Percentiles rank a stretch among this genome's conserved stretches.
phyloP scores from a whole-genome alignment of 2,113 vertebrate species.

The Nyctibius bracteatus region DNA sequence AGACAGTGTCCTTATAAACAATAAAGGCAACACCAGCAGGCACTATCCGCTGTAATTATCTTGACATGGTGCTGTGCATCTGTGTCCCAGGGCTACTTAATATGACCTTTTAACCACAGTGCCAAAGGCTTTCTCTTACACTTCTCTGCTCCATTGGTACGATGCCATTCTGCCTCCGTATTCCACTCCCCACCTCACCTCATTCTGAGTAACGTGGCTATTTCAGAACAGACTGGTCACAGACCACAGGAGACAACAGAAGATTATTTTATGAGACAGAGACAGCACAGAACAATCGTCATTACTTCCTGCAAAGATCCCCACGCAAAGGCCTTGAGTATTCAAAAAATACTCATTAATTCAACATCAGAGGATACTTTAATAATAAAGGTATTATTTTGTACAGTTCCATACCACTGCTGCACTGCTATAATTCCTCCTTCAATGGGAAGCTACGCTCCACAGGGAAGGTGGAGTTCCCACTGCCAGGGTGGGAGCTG shows the following conservation, averaged over 20 bases:
- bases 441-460: rapidly evolving
- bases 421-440: not conserved
- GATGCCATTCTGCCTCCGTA: not conserved
- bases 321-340: not conserved
- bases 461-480: not conserved
- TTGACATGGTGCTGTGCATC: not conserved
- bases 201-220: rapidly evolving
- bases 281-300: not conserved
- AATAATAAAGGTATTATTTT: not conserved
- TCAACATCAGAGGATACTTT: not conserved
- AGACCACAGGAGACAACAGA: not conserved
- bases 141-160: not conserved
- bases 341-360: not conserved
- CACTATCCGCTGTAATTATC: not conserved
- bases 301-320: not conserved
- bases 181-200: not conserved
- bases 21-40: not conserved
- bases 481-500: rapidly evolving
- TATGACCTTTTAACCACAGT: not conserved
- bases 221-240: not conserved
- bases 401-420: not conserved
- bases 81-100: not conserved
- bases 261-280: not conserved
- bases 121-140: not conserved
- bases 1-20: slow-evolving; percentile 18